Base-by-base conservation (phyloP, 2,797 vertebrate species). In the Pseudopleuronectes americanus region DNA sequence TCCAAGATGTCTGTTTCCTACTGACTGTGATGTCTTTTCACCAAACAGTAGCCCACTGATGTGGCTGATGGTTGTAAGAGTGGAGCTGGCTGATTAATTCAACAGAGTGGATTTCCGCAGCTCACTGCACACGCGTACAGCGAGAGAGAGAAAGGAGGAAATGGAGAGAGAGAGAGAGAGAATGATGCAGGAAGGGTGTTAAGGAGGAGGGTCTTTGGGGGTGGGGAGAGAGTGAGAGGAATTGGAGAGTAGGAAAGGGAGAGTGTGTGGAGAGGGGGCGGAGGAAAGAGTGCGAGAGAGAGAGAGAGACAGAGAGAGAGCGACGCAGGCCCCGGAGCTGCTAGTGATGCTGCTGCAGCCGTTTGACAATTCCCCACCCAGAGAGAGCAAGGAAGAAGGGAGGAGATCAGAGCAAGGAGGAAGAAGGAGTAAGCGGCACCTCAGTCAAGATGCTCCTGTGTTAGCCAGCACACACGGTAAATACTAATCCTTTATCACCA, bases 281-380 rank as follows among this genome's bases (percentile, higher is more conserved):
- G 80, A 79, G 77, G 89, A 76, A 76, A 70, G 74, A 51, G 28
- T 1, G 28, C 0, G 28, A 68, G 74, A 67, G 65, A 57, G 57
- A 64, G 67, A 57, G 76, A 80, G 64, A 73, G 79, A 76, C 77
- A 76, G 58, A 74, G 56, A 71, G 59, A 73, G 56, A 81, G 23
- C 71, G 71, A 85, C 71, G 68, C 86, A 90, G 86, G 87, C 89
- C 90, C 90, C 36, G 81, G 84, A 87, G 89, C 90, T 86, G 88
- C 87, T 78, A 82, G 79, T 85, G 86, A 85, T 85, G 84, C 58
- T 60, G 88, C 89, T 89, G 90, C 92, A 89, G 86, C 90, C 90
- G 87, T 85, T 86, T 91, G 89, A 91, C 90, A 89, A 93, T 91
- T 93, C 90, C 92, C 93, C 92, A 90, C 91, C 93, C 93, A 93